Conservation (phyloP, 2,113 vertebrate genomes). For the Sceloporus undulatus region DNA sequence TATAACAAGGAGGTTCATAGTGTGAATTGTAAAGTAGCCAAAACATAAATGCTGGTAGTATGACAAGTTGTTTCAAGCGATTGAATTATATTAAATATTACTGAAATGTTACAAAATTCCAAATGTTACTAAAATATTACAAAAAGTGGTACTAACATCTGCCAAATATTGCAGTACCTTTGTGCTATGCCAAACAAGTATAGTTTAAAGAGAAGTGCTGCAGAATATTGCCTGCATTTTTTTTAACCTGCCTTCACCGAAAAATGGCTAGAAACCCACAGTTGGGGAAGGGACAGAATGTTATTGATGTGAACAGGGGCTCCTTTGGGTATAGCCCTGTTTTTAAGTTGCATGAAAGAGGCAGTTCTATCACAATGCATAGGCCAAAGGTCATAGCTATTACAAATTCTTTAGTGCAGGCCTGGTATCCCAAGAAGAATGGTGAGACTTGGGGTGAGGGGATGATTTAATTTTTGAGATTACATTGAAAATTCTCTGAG, state of each 20-base stretch:
- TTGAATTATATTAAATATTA: neutral
- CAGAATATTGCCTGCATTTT: neutral
- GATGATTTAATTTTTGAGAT: too few relatives aligned
- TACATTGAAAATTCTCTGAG: too few relatives aligned
- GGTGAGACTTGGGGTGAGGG: too few relatives aligned
- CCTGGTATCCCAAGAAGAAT: neutral
- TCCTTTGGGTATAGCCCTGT: neutral
- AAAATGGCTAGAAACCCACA: neutral
- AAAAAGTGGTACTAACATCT: too few relatives aligned
- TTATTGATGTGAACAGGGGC: too few relatives aligned
- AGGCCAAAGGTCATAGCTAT: neutral
- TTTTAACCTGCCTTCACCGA: neutral
- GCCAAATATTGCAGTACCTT: neutral
- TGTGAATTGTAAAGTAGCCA: neutral
- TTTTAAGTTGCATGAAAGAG: neutral
- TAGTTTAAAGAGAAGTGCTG: neutral
- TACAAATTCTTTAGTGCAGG: neutral
- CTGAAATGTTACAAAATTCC: too few relatives aligned
- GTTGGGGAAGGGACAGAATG: neutral
- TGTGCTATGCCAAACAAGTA: neutral
- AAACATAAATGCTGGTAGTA: neutral
- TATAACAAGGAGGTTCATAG: neutral
- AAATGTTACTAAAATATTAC: neutral
- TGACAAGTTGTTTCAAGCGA: neutral
- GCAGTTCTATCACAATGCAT: neutral